Base-by-base conservation (phyloP, 2,888 invertebrate genomes). In the Napeogenes sylphis region DNA sequence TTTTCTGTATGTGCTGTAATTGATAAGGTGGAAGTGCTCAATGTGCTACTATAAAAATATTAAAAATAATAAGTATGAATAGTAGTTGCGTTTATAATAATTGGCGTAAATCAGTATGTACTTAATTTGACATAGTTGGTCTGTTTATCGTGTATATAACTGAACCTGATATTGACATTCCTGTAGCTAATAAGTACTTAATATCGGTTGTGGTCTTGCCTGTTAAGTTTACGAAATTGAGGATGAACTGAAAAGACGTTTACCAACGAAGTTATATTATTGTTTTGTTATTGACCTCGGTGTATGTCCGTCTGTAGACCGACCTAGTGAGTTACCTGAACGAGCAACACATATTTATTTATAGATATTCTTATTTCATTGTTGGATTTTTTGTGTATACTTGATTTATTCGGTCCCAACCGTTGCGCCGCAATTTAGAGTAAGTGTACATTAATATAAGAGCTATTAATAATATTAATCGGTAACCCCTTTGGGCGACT, bases 131-230 rank as follows among this genome's bases (percentile, higher is more conserved):
- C 47, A 55, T 56, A 21, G 59, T 55, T 54, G 45, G 58, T 60
- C 58, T 21, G 21, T 21, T 21, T 21, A 21, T 21, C 46, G 10
- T 53, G 57, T 53, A 59, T 55, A 45, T 58, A 59, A 60, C 21
- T 45, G 38, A 45, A 65, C 63, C 61, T 63, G 65, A 65, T 59
- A 61, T 65, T 59, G 59, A 82, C 87, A 91, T 90, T 91, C 90
- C 91, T 87, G 84, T 91, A 91, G 90, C 80, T 81, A 73, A 79
- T 90, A 90, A 90, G 90, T 91, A 91, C 90, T 90, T 91, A 90
- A 87, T 90, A 90, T 91, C 87, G 91, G 91, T 91, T 91, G 90
- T 91, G 91, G 91, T 91, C 91, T 91, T 91, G 91, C 91, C 91
- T 91, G 89, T 89, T 91, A 91, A 89, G 90, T 90, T 89, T 84